Percentiles rank a stretch among this genome's conserved stretches.
These are phyloP conservation scores for Drosophila mauritiana DNA, from an alignment of 1,140 invertebrate genomes.

Conservation along the genomic window DNA sequence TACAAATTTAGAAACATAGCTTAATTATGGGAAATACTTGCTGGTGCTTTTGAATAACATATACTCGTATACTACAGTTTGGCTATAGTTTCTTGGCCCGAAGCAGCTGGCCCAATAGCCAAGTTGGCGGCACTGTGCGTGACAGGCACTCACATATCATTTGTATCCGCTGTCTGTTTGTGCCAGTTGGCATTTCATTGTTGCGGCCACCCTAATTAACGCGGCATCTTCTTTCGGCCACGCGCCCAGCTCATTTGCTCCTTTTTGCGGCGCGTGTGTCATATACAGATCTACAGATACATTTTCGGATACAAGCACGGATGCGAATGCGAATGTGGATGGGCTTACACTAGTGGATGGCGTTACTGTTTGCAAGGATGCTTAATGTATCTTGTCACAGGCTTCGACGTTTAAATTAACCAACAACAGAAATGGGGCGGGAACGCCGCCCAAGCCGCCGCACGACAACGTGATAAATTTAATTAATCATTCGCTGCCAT, in stretches of 20 bases:
- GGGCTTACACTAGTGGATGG: conserved; percentile 12
- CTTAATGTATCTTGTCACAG: conserved; percentile 75
- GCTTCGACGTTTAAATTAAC: conserved; percentile 78
- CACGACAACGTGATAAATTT: conserved; percentile 77
- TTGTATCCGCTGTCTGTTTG: conserved; percentile 46
- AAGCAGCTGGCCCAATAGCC: background rate
- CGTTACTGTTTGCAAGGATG: conserved; percentile 35
- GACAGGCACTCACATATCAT: conserved; percentile 51
- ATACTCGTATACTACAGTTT: background rate
- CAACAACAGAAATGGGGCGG: conserved; percentile 52
- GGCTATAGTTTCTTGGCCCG: background rate
- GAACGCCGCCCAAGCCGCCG: conserved; percentile 34
- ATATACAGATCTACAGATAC: conserved; percentile 31
- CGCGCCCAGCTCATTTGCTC: conserved; percentile 18
- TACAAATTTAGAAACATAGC: too few relatives aligned
- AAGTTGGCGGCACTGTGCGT: conserved; percentile 30
- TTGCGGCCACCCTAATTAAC: conserved; percentile 70
- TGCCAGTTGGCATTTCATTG: conserved; percentile 28
- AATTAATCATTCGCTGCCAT: conserved; percentile 69
- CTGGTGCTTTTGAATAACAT: too few relatives aligned
- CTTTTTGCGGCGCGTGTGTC: conserved; percentile 34
- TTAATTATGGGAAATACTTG: too few relatives aligned
- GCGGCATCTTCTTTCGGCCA: conserved; percentile 50
- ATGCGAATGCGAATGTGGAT: conserved; percentile 18
- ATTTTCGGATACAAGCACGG: conserved; percentile 16